These are phyloP conservation scores for Euzetes globulus DNA, from an alignment of 2,888 invertebrate species.

Conservation along the genomic window DNA sequence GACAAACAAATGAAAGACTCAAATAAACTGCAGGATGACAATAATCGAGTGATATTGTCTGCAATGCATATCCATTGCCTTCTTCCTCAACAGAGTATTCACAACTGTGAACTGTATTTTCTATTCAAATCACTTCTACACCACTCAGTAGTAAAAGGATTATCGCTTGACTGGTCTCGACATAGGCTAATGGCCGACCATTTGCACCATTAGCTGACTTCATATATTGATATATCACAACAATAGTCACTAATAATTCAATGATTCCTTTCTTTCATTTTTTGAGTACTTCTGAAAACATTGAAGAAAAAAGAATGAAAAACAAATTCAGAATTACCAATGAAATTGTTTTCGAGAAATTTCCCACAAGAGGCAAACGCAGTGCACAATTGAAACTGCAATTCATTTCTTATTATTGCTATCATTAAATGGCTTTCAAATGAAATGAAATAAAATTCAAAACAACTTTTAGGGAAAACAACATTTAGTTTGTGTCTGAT, in stretches of 20 bases:
- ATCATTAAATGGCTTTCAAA: conserved; percentile 1
- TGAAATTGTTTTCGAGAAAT: neutral
- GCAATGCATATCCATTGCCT: neutral
- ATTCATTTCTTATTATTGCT: neutral
- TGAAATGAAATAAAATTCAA: conserved; percentile 2
- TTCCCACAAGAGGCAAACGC: neutral
- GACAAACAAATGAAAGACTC: neutral
- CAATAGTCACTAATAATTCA: neutral
- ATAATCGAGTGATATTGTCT: conserved; percentile 5
- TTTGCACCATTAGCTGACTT: conserved; percentile 7
- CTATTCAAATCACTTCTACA: neutral
- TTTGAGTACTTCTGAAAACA: neutral
- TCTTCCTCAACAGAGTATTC: neutral
- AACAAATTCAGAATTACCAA: too few relatives aligned
- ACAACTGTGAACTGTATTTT: neutral
- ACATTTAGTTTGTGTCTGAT: neutral
- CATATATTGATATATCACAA: conserved; percentile 6
- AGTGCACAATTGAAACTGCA: neutral
- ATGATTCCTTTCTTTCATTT: neutral
- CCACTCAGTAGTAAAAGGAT: conserved; percentile 11
- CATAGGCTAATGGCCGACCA: conserved; percentile 26
- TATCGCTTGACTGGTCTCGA: conserved; percentile 22
- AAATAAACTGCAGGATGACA: neutral
- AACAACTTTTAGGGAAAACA: neutral
- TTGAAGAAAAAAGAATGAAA: neutral